These are phyloP conservation scores for Sus scrofa DNA, from an alignment of 2,113 vertebrate genomes.

Conservation along the genomic window DNA sequence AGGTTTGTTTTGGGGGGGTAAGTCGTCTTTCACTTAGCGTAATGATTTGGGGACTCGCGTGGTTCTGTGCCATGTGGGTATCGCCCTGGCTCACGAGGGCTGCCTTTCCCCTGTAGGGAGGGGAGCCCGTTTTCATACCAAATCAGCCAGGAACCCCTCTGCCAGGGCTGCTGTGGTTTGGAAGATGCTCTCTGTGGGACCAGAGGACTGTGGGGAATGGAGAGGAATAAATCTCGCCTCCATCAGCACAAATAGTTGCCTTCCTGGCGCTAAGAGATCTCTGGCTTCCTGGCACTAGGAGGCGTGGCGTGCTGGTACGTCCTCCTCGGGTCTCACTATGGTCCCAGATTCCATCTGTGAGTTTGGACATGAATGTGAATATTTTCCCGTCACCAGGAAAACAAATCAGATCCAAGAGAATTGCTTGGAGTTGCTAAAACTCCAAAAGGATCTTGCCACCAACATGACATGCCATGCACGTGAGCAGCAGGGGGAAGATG, in stretches of 20 bases:
- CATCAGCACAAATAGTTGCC: too few species aligned
- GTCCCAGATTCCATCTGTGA: conserved; percentile 52
- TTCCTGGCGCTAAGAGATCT: fast-evolving
- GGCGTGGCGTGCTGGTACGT: not conserved
- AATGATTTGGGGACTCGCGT: too few species aligned
- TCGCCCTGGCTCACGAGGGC: too few species aligned
- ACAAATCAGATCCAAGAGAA: conserved; percentile 56
- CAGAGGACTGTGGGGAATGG: not conserved
- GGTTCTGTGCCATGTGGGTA: too few species aligned
- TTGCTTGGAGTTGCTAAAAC: not conserved
- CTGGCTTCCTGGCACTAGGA: not conserved
- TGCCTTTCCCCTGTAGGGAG: too few species aligned
- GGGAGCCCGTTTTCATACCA: too few species aligned
- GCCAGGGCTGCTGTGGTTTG: fast-evolving
- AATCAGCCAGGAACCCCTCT: too few species aligned
- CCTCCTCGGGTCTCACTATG: not conserved
- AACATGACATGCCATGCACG: not conserved
- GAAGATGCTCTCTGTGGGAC: fast-evolving
- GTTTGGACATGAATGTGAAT: conserved; percentile 59
- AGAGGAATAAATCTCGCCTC: not conserved
- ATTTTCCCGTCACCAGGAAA: conserved; percentile 69
- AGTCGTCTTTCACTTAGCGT: too few species aligned
- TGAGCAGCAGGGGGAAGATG: conserved; percentile 17
- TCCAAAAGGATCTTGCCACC: conserved; percentile 61
- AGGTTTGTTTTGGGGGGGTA: too few species aligned